These are phyloP conservation scores for Cephalotes varians DNA, from an alignment of 2,888 invertebrate genomes.

Conservation along the genomic window DNA sequence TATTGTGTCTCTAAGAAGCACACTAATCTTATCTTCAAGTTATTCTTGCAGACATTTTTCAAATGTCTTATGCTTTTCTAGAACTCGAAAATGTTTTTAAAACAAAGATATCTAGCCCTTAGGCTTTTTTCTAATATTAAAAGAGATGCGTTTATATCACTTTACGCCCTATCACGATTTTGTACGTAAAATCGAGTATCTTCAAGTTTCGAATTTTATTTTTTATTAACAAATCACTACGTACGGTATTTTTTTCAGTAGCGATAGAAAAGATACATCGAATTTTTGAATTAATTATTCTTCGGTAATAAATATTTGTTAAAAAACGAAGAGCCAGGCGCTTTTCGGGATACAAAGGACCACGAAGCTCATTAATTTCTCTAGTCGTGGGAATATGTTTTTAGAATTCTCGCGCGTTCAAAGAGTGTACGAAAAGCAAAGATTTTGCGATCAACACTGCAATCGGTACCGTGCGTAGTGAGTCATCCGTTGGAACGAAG, in stretches of 20 bases:
- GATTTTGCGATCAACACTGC: conserved; percentile 14
- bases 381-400: not conserved
- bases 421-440: not conserved
- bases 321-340: not conserved
- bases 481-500: conserved; percentile 67
- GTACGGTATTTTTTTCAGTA: conserved; percentile 15
- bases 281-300: not conserved
- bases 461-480: conserved; percentile 58
- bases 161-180: not conserved
- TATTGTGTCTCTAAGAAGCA: not conserved
- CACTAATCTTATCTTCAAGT: conserved; percentile 4
- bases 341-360: conserved; percentile 28
- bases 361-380: conserved; percentile 17
- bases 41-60: not conserved
- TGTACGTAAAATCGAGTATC: conserved; percentile 10
- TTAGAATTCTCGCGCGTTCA: conserved; percentile 4
- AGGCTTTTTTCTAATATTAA: not conserved
- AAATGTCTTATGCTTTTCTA: not conserved
- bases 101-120: not conserved
- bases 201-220: not conserved
- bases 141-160: not conserved
- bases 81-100: not conserved
- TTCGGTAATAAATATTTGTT: not conserved
- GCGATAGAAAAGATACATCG: conserved; percentile 7
- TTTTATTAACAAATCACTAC: not conserved